These are phyloP conservation scores for Meteorus colon DNA, from an alignment of 2,888 invertebrate genomes.

Conservation along the genomic window DNA sequence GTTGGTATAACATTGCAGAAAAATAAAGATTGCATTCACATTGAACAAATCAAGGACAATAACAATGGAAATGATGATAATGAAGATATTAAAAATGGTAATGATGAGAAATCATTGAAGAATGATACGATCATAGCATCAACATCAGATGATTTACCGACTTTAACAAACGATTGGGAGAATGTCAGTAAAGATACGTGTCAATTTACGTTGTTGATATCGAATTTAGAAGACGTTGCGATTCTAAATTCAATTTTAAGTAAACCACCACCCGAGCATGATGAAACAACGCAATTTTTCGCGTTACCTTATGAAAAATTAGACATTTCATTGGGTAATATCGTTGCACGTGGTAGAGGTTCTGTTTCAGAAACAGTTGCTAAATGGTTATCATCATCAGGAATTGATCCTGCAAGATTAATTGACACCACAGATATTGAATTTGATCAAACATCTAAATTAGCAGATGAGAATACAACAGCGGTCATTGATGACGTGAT, in stretches of 20 bases:
- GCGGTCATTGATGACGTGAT: conserved; percentile 47
- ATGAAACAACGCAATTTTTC: conserved; percentile 63
- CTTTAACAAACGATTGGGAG: conserved; percentile 79
- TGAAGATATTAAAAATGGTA: conserved; percentile 37
- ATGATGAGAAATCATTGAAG: conserved; percentile 56
- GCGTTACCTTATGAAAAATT: conserved; percentile 63
- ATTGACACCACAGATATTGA: conserved; percentile 69
- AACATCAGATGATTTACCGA: conserved; percentile 55
- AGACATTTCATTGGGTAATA: conserved; percentile 68
- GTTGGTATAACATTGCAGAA: conserved; percentile 78
- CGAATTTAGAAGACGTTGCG: conserved; percentile 91
- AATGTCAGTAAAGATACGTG: conserved; percentile 89
- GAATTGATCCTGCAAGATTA: conserved; percentile 78
- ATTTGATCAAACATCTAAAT: conserved; percentile 59
- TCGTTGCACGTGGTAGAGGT: conserved; percentile 73
- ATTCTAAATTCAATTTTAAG: conserved; percentile 81
- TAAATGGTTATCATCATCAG: conserved; percentile 87
- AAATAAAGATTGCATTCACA: conserved; percentile 65
- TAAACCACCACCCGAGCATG: conserved; percentile 56
- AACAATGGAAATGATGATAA: conserved; percentile 56
- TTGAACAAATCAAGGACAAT: conserved; percentile 55
- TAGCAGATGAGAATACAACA: background rate
- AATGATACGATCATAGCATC: conserved; percentile 64
- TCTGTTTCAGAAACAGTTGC: conserved; percentile 92
- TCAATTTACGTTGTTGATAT: conserved; percentile 89